Percentiles rank a stretch among this genome's conserved stretches.
phyloP scores from a whole-genome alignment of 2,113 vertebrate species.

The Mesoclemmys tuberculata region DNA sequence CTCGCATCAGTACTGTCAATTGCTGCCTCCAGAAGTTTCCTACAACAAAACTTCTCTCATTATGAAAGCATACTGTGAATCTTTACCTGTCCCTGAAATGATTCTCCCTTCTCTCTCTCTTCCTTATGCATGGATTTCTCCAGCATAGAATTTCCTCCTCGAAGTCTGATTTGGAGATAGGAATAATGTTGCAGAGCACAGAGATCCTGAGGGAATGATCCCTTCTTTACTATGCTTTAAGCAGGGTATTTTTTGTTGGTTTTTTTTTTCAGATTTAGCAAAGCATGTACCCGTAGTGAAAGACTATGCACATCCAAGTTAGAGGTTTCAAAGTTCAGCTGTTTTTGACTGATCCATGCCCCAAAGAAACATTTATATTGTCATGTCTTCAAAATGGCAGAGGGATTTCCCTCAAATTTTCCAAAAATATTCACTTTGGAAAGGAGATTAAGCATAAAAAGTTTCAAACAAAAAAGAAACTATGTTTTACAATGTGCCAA shows the following conservation, averaged over 20 bases:
- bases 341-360: background rate
- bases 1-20: background rate
- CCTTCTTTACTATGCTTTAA: background rate
- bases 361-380: background rate
- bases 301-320: background rate
- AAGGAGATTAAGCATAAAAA: constrained; percentile 10
- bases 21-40: background rate
- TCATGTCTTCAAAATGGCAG: constrained; percentile 4
- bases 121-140: background rate
- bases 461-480: background rate
- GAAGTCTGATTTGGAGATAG: background rate
- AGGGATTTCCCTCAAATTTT: constrained; percentile 13
- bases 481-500: background rate
- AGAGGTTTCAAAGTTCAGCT: background rate
- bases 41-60: background rate
- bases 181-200: background rate
- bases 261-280: background rate
- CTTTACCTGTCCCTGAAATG: background rate
- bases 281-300: background rate
- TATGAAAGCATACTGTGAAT: background rate
- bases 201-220: background rate
- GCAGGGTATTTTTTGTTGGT: fast-evolving
- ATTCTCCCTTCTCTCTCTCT: background rate
- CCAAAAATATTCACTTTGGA: constrained; percentile 17
- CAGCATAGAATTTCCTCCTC: background rate